These are phyloP conservation scores for Andrena dorsata DNA, from an alignment of 2,888 invertebrate genomes.

Conservation along the genomic window DNA sequence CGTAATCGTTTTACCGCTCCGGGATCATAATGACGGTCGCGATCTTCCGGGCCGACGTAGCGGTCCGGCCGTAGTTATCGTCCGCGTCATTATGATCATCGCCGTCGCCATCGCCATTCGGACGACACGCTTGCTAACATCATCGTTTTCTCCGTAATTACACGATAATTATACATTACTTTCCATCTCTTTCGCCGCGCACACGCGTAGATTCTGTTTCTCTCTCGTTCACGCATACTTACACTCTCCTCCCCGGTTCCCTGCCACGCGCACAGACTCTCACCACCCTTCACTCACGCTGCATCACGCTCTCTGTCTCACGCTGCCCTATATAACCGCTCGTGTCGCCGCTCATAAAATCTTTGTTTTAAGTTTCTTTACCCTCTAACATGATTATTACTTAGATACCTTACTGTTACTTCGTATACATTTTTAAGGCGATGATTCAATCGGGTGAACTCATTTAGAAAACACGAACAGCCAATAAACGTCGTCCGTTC, in stretches of 20 bases:
- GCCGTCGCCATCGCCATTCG: constrained; percentile 57
- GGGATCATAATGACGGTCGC: constrained; percentile 58
- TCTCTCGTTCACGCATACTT: constrained; percentile 18
- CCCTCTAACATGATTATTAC: constrained; percentile 84
- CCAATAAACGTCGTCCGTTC: constrained; percentile 78
- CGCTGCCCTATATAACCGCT: constrained; percentile 63
- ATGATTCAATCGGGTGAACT: constrained; percentile 85
- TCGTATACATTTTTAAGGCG: constrained; percentile 86
- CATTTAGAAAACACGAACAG: constrained; percentile 83
- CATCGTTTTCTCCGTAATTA: constrained; percentile 78
- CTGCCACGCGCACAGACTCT: constrained; percentile 36
- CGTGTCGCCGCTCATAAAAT: constrained; percentile 82
- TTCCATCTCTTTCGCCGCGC: constrained; percentile 63
- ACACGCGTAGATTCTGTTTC: constrained; percentile 55
- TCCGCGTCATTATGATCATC: constrained; percentile 7
- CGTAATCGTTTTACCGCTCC: constrained; percentile 55
- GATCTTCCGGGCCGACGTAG: constrained; percentile 45
- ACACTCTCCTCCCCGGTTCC: constrained; percentile 31
- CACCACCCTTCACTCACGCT: constrained; percentile 42
- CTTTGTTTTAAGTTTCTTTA: constrained; percentile 80
- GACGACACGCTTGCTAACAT: constrained; percentile 64
- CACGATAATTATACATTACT: constrained; percentile 83
- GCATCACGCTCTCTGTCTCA: constrained; percentile 38
- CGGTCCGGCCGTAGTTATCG: constrained; percentile 5
- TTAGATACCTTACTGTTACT: constrained; percentile 85